A percentile compares a stretch with the other conserved stretches of the same genome.
Evolutionary conservation across 35 echinoderm and acorn worm species (phyloP).

Genomic region (Diadema setosum): DNA sequence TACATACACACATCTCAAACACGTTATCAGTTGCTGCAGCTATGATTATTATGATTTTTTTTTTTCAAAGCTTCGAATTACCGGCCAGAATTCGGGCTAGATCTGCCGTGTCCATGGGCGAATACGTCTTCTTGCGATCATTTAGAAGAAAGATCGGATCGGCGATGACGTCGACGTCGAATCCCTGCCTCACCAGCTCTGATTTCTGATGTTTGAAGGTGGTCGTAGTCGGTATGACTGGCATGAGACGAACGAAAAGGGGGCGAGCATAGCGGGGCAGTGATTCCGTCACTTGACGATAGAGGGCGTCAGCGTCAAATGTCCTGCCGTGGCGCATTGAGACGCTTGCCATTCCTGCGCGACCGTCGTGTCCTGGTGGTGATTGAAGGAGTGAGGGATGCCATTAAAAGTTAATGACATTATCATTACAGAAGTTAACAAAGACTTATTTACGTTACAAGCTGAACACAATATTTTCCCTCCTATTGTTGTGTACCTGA

Average conservation of each 20-base stretch:
- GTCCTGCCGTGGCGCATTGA: background rate
- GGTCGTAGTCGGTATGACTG: slow-evolving; percentile 35
- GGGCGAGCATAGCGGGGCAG: slow-evolving; percentile 50
- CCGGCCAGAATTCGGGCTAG: too few relatives aligned
- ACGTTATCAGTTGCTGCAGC: too few relatives aligned
- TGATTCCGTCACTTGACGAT: slow-evolving; percentile 1
- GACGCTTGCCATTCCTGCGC: slow-evolving; percentile 53
- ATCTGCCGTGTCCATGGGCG: too few relatives aligned
- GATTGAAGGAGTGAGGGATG: too few relatives aligned
- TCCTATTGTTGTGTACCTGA: too few relatives aligned
- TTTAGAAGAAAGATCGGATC: slow-evolving; percentile 44
- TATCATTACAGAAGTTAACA: too few relatives aligned
- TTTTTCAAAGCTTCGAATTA: too few relatives aligned
- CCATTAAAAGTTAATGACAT: too few relatives aligned
- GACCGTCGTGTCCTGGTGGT: slow-evolving; percentile 47
- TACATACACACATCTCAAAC: too few relatives aligned
- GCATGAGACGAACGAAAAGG: slow-evolving; percentile 29
- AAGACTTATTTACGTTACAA: too few relatives aligned
- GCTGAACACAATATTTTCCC: too few relatives aligned
- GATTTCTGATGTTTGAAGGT: slow-evolving; percentile 67
- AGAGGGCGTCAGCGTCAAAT: slow-evolving; percentile 18
- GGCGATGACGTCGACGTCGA: slow-evolving; percentile 23
- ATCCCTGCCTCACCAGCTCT: slow-evolving; percentile 38
- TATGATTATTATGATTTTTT: too few relatives aligned
- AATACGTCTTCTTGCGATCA: slow-evolving; percentile 5